phyloP scores from a whole-genome alignment of 2,797 vertebrate genomes.

The Enteromius unitaeniatus region DNA sequence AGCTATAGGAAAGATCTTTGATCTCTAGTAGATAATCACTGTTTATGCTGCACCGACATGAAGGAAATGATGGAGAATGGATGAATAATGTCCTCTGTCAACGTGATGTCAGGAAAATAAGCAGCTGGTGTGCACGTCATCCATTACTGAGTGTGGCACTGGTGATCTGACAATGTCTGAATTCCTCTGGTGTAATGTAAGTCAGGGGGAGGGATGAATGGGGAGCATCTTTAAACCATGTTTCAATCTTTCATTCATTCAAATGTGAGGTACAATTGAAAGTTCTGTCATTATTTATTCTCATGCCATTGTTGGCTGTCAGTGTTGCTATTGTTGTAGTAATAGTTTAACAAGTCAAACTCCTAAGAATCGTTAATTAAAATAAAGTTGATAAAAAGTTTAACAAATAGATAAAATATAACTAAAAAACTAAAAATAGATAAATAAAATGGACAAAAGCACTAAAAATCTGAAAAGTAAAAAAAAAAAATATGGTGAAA shows the following conservation, averaged over 20 bases:
- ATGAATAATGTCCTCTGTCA: constrained; percentile 31
- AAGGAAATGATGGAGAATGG: constrained; percentile 23
- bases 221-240: constrained; percentile 24
- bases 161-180: constrained; percentile 51
- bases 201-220: not conserved
- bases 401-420: not conserved
- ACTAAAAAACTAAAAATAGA: not conserved
- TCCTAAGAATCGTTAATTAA: not conserved
- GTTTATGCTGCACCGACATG: constrained; percentile 19
- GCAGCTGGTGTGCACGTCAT: constrained; percentile 36
- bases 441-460: not conserved
- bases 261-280: not conserved
- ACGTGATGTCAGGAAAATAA: constrained; percentile 35
- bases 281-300: not conserved
- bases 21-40: constrained; percentile 22
- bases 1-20: constrained; percentile 18
- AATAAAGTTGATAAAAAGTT: not conserved
- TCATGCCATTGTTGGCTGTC: not conserved
- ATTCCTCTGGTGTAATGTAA: constrained; percentile 49
- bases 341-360: not conserved
- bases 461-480: not conserved
- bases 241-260: constrained; percentile 63
- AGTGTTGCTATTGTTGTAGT: not conserved
- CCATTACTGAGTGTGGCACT: constrained; percentile 40
- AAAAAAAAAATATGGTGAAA: not conserved